Evolutionary conservation across 2,113 vertebrate species (phyloP), one percentile per base, ranked within the genome.

Genomic region (Grantiella picta): DNA sequence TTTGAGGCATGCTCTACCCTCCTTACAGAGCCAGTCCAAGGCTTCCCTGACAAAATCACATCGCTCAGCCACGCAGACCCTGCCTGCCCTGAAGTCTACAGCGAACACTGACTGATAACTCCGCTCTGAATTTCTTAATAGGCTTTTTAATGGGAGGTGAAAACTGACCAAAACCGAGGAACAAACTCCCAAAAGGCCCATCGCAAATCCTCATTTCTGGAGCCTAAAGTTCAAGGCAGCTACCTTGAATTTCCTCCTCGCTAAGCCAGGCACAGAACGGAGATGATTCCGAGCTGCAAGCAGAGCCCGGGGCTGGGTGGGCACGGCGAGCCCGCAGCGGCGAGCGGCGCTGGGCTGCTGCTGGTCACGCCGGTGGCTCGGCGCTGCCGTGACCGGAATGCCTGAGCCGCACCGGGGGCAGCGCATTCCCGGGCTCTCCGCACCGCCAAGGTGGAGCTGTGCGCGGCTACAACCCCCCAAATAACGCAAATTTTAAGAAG

Each of bases 201-300:
- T 3, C 2, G 1, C 8, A 36, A 83, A 92, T 3, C 29, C 76
- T 40, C 27, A 5, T 29, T 76, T 44, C 50, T 63, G 54, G 9
- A 91, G 33, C 82, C 42, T 42, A 4, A 90, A 94, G 68, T 56
- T 75, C 42, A 31, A 21, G 59, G 19, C 61, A 50, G 21, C 82
- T 27, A 27, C 7, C 21, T 0, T 3, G 11, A 60, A n/a, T 57
- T n/a, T 29, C 9, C 29, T 15, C 40, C 54, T 22, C 3, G 31
- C 35, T 10, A 4, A 31, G 2, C 11, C 0, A 25, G 44, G 20
- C n/a, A 4, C 17, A 7, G 14, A 8, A 15, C 0, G 57, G 50
- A 24, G 53, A 5, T 3, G 45, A 59, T 4, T 5, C 28, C 61
- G 0, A 16, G 7, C 42, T 2, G 69, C 6, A 25, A 4, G 0